Conservation (phyloP, 2,888 invertebrate genomes). For the Griposia aprilina region DNA sequence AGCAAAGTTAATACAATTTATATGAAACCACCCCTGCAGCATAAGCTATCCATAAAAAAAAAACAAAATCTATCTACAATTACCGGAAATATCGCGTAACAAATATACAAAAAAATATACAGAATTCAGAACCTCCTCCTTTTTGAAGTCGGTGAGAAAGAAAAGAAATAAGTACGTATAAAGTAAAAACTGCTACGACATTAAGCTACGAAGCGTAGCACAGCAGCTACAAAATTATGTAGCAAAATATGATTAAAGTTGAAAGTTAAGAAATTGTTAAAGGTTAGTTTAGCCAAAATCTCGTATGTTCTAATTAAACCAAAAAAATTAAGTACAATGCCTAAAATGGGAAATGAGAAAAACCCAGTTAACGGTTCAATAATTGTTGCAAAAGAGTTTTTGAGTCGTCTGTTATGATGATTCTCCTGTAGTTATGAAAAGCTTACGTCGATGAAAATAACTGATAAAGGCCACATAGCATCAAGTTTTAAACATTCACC, state of each 20-base stretch:
- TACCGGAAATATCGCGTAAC: no score
- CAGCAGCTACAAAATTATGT: conserved; percentile 20
- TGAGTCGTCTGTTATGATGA: background rate
- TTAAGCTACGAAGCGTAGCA: conserved; percentile 33
- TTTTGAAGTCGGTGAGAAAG: no score
- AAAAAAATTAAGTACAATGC: background rate
- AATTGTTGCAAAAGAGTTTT: background rate
- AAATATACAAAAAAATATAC: no score
- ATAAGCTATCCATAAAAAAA: no score
- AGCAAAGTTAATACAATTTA: no score
- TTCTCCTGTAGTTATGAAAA: background rate
- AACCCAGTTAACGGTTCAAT: background rate
- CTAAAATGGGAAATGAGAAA: background rate
- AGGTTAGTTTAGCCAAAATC: background rate
- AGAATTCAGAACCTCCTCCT: no score
- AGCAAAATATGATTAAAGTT: conserved; percentile 20
- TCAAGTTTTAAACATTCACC: background rate
- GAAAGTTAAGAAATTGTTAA: conserved; percentile 1
- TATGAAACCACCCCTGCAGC: no score
- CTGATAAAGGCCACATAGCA: background rate
- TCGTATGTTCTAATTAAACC: background rate
- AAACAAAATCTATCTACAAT: no score
- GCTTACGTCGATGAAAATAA: background rate
- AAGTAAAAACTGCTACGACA: conserved; percentile 23
- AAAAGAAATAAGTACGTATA: background rate